Evolutionary conservation across 30 jellyfish, hydroid and myxozoan genomes (phyloP).

Genomic region (Sanderia malayensis): DNA sequence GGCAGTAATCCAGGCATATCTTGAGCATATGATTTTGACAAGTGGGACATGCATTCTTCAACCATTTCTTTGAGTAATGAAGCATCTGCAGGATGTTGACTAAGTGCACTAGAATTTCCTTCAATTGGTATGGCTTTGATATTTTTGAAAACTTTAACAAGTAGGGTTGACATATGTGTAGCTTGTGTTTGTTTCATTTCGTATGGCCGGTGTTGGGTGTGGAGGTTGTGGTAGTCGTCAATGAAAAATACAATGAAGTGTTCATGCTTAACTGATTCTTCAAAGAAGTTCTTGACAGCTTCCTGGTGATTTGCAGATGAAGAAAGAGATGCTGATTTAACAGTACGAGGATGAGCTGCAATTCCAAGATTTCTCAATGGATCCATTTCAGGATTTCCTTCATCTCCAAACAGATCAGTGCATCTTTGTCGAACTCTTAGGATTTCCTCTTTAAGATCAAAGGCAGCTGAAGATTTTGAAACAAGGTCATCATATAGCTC

Average conservation of each 20-base stretch:
- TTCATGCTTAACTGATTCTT: no score
- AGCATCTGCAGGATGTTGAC: slow-evolving; percentile 21
- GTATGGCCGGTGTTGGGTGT: no score
- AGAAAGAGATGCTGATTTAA: no score
- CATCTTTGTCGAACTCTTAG: slow-evolving; percentile 18
- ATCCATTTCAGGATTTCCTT: slow-evolving; percentile 51
- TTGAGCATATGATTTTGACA: slow-evolving; percentile 29
- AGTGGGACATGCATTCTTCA: not conserved
- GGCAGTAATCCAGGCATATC: slow-evolving; percentile 33
- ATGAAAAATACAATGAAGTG: no score
- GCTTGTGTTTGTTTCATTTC: no score
- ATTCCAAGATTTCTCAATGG: slow-evolving; percentile 4
- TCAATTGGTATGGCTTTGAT: not conserved
- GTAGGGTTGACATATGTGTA: not conserved
- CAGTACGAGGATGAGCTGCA: no score
- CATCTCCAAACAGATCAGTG: slow-evolving; percentile 32
- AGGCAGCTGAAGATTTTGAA: slow-evolving; percentile 8
- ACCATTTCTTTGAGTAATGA: slow-evolving; percentile 1
- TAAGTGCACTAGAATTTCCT: slow-evolving; percentile 8
- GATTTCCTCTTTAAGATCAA: slow-evolving; percentile 13
- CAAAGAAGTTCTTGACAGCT: no score
- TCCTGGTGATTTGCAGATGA: no score
- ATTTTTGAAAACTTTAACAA: not conserved
- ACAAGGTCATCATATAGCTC: slow-evolving; percentile 11
- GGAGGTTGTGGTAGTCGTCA: no score